These are phyloP conservation scores for Silurus asotus DNA, from an alignment of 2,113 vertebrate species.

Conservation along the genomic window DNA sequence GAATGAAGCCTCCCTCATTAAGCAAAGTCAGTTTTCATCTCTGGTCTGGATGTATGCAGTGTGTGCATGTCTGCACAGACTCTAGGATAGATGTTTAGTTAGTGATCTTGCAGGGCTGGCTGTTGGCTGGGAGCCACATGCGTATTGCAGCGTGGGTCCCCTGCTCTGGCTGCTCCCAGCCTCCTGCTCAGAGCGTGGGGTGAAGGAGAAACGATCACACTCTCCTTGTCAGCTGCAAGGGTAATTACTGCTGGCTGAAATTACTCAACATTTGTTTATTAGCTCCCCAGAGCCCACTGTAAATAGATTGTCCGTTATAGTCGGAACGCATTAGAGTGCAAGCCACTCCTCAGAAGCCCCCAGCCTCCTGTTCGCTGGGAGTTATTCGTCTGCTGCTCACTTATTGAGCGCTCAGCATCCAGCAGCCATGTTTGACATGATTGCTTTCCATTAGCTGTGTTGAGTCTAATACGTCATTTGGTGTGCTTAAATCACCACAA, in stretches of 20 bases:
- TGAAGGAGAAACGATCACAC: conserved; percentile 99
- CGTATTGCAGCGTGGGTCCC: conserved; percentile 68
- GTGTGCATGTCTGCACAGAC: conserved; percentile 17
- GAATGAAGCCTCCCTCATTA: conserved; percentile 5
- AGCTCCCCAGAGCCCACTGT: conserved; percentile 99
- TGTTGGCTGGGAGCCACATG: conserved; percentile 91
- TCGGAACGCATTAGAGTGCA: conserved; percentile 94
- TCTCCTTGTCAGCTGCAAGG: conserved; percentile 99
- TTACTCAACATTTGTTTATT: conserved; percentile 99
- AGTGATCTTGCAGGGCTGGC: conserved; percentile 77
- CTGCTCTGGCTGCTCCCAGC: conserved; percentile 48
- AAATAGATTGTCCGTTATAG: conserved; percentile 99
- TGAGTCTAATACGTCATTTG: conserved; percentile 75
- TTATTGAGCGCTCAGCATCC: conserved; percentile 87
- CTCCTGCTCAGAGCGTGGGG: conserved; percentile 66
- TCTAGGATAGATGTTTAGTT: conserved; percentile 49
- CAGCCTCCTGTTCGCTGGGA: conserved; percentile 93
- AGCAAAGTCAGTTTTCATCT: not conserved
- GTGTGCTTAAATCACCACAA: conserved; percentile 59
- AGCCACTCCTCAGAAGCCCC: conserved; percentile 80
- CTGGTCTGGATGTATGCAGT: not conserved
- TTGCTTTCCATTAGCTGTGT: conserved; percentile 94
- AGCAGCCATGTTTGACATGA: conserved; percentile 93
- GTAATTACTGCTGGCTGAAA: conserved; percentile 99
- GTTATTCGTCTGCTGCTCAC: conserved; percentile 92